phyloP scores from a whole-genome alignment of 2,113 vertebrate genomes.

The Macquaria ambigua region DNA sequence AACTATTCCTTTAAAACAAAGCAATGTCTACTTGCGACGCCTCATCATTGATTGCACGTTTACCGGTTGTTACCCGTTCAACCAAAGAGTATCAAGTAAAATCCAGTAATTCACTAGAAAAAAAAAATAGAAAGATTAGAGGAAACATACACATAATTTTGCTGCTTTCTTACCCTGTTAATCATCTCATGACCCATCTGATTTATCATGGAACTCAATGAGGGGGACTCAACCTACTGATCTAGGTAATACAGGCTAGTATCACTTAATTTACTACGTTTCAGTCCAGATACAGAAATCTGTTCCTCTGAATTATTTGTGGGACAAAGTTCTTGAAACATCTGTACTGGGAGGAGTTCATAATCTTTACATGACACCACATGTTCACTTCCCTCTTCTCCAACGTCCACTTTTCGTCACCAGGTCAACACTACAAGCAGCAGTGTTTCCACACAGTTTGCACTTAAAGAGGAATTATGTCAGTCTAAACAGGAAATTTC shows the following conservation, averaged over 20 bases:
- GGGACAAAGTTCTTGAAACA: not conserved
- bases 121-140: not conserved
- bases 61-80: not conserved
- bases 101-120: not conserved
- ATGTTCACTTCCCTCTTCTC: constrained; percentile 41
- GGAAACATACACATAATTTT: not conserved
- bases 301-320: not conserved
- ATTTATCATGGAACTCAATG: not conserved
- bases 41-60: not conserved
- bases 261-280: not conserved
- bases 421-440: not conserved
- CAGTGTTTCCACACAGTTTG: constrained; percentile 7
- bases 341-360: constrained; percentile 17
- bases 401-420: constrained; percentile 15
- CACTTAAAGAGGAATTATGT: not conserved
- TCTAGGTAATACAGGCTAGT: not conserved
- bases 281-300: not conserved
- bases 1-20: not conserved
- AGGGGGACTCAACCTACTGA: too few species aligned
- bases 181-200: not conserved
- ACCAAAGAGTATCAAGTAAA: not conserved
- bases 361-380: constrained; percentile 24
- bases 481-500: constrained; percentile 39
- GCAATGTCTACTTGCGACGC: not conserved
- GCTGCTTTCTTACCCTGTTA: too few species aligned